Evolutionary conservation across 2,888 invertebrate species (phyloP).

Genomic region (Ellobium chinense): DNA sequence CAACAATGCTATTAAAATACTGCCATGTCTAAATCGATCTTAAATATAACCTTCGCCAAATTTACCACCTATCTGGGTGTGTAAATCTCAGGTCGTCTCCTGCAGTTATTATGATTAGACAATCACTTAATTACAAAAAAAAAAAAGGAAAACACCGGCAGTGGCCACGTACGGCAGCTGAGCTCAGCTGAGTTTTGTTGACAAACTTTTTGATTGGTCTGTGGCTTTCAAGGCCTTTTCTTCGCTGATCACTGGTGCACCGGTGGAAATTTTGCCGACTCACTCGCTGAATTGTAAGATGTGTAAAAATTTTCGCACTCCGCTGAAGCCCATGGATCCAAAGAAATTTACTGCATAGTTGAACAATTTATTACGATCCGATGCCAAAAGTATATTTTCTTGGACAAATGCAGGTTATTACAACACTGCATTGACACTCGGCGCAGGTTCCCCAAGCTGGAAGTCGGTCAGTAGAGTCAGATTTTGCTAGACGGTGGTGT

Average conservation of each 20-base stretch:
- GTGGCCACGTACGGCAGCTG: neutral
- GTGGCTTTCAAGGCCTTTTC: neutral
- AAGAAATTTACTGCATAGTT: too few relatives aligned
- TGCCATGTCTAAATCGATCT: too few relatives aligned
- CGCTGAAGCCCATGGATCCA: too few relatives aligned
- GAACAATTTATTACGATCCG: too few relatives aligned
- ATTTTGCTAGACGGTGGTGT: too few relatives aligned
- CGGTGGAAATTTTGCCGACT: neutral
- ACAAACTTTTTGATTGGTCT: conserved; percentile 30
- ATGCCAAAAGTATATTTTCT: neutral
- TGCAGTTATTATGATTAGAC: too few relatives aligned
- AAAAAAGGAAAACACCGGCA: neutral
- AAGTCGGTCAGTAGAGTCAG: conserved; percentile 13
- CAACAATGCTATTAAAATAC: too few relatives aligned
- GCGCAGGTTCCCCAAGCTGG: neutral
- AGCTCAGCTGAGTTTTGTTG: conserved; percentile 27
- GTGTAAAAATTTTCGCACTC: too few relatives aligned
- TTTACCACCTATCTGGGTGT: too few relatives aligned
- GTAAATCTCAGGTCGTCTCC: too few relatives aligned
- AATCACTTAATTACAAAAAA: neutral
- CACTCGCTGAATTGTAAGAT: too few relatives aligned
- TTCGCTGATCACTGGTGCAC: neutral
- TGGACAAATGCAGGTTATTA: neutral
- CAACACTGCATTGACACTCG: neutral
- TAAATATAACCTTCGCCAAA: too few relatives aligned